phyloP scores from a whole-genome alignment of 2,888 invertebrate genomes.

The Malacosoma neustria region DNA sequence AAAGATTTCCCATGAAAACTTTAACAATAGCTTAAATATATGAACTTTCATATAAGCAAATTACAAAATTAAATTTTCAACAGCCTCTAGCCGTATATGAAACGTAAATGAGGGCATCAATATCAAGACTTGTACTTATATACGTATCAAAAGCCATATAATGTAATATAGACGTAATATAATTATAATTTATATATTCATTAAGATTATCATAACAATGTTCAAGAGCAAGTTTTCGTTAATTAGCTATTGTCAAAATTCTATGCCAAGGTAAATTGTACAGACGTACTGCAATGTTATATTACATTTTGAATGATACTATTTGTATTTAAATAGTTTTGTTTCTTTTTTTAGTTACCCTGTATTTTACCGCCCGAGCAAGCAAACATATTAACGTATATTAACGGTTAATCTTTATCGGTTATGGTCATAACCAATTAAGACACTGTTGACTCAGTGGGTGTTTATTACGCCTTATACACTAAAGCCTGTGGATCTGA shows the following conservation, averaged over 20 bases:
- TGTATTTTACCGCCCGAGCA: too few relatives aligned
- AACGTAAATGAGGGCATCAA: neutral
- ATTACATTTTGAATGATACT: too few relatives aligned
- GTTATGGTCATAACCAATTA: too few relatives aligned
- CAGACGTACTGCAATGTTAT: too few relatives aligned
- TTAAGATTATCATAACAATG: conserved; percentile 22
- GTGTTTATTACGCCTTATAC: too few relatives aligned
- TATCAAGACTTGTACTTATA: neutral
- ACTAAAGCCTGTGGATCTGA: too few relatives aligned
- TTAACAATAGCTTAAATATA: neutral
- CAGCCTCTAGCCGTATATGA: neutral
- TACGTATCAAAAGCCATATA: neutral
- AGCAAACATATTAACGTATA: too few relatives aligned
- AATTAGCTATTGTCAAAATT: conserved; percentile 41
- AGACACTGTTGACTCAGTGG: too few relatives aligned
- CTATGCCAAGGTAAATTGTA: conserved; percentile 33
- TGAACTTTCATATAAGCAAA: neutral
- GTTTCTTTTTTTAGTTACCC: too few relatives aligned
- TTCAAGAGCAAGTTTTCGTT: conserved; percentile 16
- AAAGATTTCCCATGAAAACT: neutral
- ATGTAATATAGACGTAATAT: neutral
- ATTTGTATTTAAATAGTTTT: too few relatives aligned
- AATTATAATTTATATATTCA: conserved; percentile 1
- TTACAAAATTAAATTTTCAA: neutral
- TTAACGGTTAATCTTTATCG: too few relatives aligned